phyloP scores from a whole-genome alignment of 1,140 invertebrate genomes.

The Cherax destructor region DNA sequence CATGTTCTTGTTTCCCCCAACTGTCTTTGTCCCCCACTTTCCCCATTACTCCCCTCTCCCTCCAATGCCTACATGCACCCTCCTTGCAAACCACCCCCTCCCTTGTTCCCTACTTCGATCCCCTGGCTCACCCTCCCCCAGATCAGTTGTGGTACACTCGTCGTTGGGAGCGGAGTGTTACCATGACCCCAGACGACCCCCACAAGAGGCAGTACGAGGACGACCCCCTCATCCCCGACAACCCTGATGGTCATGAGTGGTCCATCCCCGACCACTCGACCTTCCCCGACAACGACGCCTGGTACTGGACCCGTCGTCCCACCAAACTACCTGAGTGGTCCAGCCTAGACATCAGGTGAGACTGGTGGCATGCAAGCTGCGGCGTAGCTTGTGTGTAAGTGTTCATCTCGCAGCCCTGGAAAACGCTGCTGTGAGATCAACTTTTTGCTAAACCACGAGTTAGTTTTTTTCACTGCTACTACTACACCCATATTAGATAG shows the following conservation, averaged over 20 bases:
- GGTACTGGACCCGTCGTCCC: constrained; percentile 38
- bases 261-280: constrained; percentile 18
- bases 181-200: constrained; percentile 5
- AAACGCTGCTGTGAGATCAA: too few relatives aligned
- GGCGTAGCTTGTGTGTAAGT: too few relatives aligned
- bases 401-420: too few relatives aligned
- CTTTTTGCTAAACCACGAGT: too few relatives aligned
- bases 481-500: too few relatives aligned
- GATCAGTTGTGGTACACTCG: constrained; percentile 16
- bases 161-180: neutral
- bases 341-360: constrained; percentile 9
- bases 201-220: neutral
- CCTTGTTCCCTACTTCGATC: neutral
- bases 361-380: too few relatives aligned
- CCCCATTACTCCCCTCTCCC: too few relatives aligned
- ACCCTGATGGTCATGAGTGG: constrained; percentile 13
- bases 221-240: constrained; percentile 17
- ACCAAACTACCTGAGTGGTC: constrained; percentile 14
- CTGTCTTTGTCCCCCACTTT: too few relatives aligned
- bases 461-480: too few relatives aligned
- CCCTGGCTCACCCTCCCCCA: neutral
- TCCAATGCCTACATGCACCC: too few relatives aligned
- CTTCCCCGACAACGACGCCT: constrained; percentile 23
- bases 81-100: neutral
- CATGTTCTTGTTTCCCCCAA: too few relatives aligned